Evolutionary conservation across 2,888 invertebrate species (phyloP).

Genomic region (Noctua janthe): DNA sequence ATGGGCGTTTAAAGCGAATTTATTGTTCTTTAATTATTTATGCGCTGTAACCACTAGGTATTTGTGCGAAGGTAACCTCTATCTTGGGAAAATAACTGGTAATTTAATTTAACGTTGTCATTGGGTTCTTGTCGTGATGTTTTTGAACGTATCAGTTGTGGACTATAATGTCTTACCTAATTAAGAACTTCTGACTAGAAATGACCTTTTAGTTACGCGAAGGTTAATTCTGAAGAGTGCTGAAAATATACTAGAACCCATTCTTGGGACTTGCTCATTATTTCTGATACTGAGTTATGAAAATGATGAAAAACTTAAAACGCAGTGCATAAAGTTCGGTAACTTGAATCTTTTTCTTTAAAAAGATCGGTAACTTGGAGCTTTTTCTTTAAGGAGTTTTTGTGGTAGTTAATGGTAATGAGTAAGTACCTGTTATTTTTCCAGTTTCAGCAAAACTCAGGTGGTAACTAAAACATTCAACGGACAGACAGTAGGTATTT

Average conservation of each 20-base stretch:
- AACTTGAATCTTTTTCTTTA: too few species aligned
- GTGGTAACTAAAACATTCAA: neutral
- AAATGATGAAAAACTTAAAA: neutral
- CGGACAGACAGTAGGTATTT: neutral
- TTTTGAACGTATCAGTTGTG: neutral
- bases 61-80: conserved; percentile 34
- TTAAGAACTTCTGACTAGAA: neutral
- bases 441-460: neutral
- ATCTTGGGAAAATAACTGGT: conserved; percentile 25
- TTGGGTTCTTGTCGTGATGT: too few species aligned
- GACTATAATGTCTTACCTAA: neutral
- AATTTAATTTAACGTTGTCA: neutral
- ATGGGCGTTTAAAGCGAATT: conserved; percentile 63
- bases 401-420: neutral
- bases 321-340: neutral
- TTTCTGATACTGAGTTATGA: neutral
- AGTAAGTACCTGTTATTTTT: neutral
- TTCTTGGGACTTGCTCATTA: neutral
- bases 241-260: neutral
- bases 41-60: conserved; percentile 22
- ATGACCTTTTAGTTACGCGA: neutral
- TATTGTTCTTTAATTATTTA: conserved; percentile 58
- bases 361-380: too few species aligned
- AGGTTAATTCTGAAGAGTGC: neutral
- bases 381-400: neutral